phyloP scores from a whole-genome alignment of 2,888 invertebrate genomes.

The Plebejus melissa region DNA sequence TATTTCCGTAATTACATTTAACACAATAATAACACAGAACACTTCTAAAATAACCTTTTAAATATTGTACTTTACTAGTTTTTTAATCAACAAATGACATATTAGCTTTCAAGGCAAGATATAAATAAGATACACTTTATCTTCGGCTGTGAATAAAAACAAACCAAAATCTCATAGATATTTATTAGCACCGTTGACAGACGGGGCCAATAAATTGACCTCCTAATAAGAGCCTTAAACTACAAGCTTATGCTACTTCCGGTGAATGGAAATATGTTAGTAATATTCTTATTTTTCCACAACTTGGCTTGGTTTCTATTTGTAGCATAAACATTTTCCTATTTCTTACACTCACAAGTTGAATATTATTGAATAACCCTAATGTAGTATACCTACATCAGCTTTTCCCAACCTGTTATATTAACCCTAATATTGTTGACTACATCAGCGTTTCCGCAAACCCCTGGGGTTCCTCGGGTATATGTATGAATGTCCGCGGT shows the following conservation, averaged over 20 bases:
- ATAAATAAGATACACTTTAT: constrained; percentile 24
- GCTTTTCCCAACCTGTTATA: too few species aligned
- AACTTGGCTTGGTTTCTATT: too few species aligned
- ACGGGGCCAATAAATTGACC: constrained; percentile 23
- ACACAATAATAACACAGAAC: not conserved
- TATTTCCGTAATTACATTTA: too few species aligned
- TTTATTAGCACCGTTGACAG: constrained; percentile 22
- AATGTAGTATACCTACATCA: too few species aligned
- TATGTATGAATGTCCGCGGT: too few species aligned
- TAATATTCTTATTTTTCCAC: not conserved
- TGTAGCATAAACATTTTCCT: too few species aligned
- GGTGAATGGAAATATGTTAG: not conserved
- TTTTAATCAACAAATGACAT: not conserved
- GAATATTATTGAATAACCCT: too few species aligned
- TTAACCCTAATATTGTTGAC: too few species aligned
- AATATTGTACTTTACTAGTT: constrained; percentile 9
- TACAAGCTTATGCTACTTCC: not conserved
- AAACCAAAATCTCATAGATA: constrained; percentile 18
- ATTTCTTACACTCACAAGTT: too few species aligned
- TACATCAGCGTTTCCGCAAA: too few species aligned
- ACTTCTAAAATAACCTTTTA: constrained; percentile 1
- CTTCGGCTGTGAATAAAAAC: constrained; percentile 2
- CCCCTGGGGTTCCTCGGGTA: too few species aligned
- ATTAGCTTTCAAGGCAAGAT: constrained; percentile 9
- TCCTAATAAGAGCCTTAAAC: constrained; percentile 16